Evolutionary conservation across 2,797 vertebrate genomes (phyloP).

Genomic region (Phrynocephalus forsythii): DNA sequence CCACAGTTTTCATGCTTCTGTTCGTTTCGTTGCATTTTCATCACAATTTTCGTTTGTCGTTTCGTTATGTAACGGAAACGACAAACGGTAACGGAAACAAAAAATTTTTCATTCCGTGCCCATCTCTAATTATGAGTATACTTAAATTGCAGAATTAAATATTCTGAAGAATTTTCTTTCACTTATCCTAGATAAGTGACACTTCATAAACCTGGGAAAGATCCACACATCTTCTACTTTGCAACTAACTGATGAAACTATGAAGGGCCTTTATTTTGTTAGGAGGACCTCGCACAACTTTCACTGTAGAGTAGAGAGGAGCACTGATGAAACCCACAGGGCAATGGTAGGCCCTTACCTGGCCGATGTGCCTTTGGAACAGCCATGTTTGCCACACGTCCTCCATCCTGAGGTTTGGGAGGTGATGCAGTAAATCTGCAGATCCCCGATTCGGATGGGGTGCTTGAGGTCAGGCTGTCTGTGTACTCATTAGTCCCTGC

Average conservation of each 20-base stretch:
- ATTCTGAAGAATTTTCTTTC: not conserved
- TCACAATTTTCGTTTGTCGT: too few relatives aligned
- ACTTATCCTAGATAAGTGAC: not conserved
- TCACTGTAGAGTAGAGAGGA: rapidly evolving
- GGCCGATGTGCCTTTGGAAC: slow-evolving; percentile 98
- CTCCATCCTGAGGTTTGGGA: slow-evolving; percentile 97
- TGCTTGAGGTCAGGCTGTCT: slow-evolving; percentile 98
- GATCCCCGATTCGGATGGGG: slow-evolving; percentile 98
- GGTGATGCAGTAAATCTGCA: slow-evolving; percentile 98
- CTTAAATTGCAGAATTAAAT: not conserved
- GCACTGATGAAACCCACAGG: rapidly evolving
- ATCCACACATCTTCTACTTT: not conserved
- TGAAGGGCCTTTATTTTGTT: too few relatives aligned
- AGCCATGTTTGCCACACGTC: slow-evolving; percentile 95
- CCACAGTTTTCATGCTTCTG: too few relatives aligned
- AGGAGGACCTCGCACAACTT: too few relatives aligned
- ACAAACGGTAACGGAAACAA: too few relatives aligned
- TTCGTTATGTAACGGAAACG: too few relatives aligned
- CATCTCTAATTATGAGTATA: too few relatives aligned
- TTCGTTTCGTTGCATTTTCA: too few relatives aligned
- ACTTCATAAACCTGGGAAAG: not conserved
- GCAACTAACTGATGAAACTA: too few relatives aligned
- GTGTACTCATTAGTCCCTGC: slow-evolving; percentile 99
- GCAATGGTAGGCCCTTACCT: slow-evolving; percentile 79
- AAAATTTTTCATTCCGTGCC: too few relatives aligned